Evolutionary conservation across 92 coral and sea anemone species (phyloP), one percentile per base, ranked within the genome.

Genomic region (Ricordea florida): DNA sequence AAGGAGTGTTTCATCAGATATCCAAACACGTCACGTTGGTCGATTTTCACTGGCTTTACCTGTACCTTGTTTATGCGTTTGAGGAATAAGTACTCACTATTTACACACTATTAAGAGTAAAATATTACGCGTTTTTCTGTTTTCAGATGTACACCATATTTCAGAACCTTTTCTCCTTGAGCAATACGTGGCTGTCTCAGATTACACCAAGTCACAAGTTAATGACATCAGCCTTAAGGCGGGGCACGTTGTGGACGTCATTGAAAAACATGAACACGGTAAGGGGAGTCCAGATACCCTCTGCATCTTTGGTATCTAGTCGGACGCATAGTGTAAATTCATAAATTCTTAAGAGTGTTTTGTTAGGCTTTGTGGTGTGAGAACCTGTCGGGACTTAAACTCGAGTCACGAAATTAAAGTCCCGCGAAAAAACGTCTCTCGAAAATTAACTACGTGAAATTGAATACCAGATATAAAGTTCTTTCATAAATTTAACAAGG

Each of bases 181-280:
- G 52, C 97, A 94, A 52, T 94, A 94, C 60, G 89, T 94, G 29
- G 98, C 81, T 22, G 82, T 91, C 30, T 57, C 88, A 26, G 97
- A 88, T 43, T 91, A 94, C 87, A 72, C 81, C 27, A 76, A 81
- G 52, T 66, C 53, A 32, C 69, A 82, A 26, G 66, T 63, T 32
- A 88, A 77, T 5, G 97, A 83, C 57, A 71, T 91, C 55, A 82
- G 58, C 61, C 84, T 94, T 18, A 82, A 68, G 29, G 87, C 91
- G n/a, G 98, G 98, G 14, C 82, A 94, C 65, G 87, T 94, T n/a
- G 94, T 94, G 57, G 98, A 94, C 30, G 98, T 94, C 7, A 79
- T 94, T 27, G 85, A 88, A 57, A 94, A 79, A 74, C 84, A 80
- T 45, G 97, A 91, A 16, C 94, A 91, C 43, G 98, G 98, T 94